A percentile compares a stretch with the other conserved stretches of the same genome.
Evolutionary conservation across 2,888 invertebrate genomes (phyloP).

Genomic region (Trichogramma dendrolimi): DNA sequence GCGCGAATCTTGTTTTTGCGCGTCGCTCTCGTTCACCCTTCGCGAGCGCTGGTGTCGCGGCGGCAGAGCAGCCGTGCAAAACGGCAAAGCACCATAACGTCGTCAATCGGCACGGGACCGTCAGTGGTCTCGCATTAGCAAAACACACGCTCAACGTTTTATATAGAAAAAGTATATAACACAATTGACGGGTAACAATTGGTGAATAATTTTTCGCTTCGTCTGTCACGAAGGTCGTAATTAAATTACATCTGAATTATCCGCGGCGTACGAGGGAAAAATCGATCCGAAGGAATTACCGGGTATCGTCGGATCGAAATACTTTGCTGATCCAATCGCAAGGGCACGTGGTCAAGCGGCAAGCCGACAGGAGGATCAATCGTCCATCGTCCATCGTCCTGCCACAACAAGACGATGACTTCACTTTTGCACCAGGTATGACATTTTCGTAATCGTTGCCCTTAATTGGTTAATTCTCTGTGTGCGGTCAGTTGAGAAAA

Average conservation of each 20-base stretch:
- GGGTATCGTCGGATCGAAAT: too few relatives aligned
- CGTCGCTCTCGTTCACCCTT: neutral
- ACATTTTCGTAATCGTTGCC: neutral
- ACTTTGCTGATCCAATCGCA: too few relatives aligned
- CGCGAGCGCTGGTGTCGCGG: neutral
- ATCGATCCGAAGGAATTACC: too few relatives aligned
- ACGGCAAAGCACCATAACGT: conserved; percentile 6
- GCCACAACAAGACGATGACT: conserved; percentile 32
- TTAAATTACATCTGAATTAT: too few relatives aligned
- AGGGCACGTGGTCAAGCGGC: too few relatives aligned
- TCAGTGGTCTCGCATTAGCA: conserved; percentile 1
- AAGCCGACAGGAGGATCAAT: neutral
- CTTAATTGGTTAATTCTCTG: neutral
- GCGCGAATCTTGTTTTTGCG: conserved; percentile 2
- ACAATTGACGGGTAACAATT: too few relatives aligned
- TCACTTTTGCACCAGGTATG: conserved; percentile 43
- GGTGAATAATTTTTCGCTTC: too few relatives aligned
- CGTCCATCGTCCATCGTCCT: neutral
- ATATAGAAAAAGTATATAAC: too few relatives aligned
- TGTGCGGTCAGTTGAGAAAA: neutral
- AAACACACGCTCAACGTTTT: too few relatives aligned
- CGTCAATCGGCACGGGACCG: conserved; percentile 19
- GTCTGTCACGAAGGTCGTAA: too few relatives aligned
- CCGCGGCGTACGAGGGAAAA: too few relatives aligned
- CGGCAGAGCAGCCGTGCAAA: conserved; percentile 3